Evolutionary conservation across 2,113 vertebrate species (phyloP).

Genomic region (Chaenogobius annularis): DNA sequence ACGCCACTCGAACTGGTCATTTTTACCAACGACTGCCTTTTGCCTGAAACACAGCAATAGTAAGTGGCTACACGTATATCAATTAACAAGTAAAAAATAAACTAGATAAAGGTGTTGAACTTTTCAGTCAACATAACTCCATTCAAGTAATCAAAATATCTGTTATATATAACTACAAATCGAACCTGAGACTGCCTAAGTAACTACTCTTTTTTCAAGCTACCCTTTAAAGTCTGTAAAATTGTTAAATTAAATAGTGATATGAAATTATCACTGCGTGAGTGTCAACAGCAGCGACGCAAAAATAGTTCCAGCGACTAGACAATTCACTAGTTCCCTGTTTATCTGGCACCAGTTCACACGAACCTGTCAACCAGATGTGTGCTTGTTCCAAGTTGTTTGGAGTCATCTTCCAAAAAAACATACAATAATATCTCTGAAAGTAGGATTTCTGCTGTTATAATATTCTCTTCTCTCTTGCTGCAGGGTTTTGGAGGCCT

Average conservation of each 20-base stretch:
- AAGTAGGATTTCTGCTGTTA: constrained; percentile 18
- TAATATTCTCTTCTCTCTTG: constrained; percentile 19
- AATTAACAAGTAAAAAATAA: not conserved
- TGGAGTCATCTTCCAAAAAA: constrained; percentile 27
- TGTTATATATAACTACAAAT: no score
- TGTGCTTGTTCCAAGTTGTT: constrained; percentile 25
- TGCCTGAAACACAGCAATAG: no score
- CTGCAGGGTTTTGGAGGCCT: constrained; percentile 27
- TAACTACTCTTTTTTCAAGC: no score
- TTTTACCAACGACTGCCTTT: no score
- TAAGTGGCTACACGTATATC: no score
- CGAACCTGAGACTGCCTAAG: no score
- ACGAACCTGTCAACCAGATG: constrained; percentile 1
- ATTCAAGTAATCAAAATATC: not conserved
- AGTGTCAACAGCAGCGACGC: not conserved
- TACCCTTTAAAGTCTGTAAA: no score
- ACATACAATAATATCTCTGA: not conserved
- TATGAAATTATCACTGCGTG: not conserved
- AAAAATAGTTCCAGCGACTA: constrained; percentile 4
- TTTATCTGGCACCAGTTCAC: constrained; percentile 7
- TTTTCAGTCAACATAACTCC: not conserved
- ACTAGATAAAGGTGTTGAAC: not conserved
- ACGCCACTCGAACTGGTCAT: no score
- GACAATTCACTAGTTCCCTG: constrained; percentile 7
- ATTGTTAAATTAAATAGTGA: not conserved